phyloP scores from a whole-genome alignment of 2,888 invertebrate genomes.

The Hirtodrosophila histrioides region DNA sequence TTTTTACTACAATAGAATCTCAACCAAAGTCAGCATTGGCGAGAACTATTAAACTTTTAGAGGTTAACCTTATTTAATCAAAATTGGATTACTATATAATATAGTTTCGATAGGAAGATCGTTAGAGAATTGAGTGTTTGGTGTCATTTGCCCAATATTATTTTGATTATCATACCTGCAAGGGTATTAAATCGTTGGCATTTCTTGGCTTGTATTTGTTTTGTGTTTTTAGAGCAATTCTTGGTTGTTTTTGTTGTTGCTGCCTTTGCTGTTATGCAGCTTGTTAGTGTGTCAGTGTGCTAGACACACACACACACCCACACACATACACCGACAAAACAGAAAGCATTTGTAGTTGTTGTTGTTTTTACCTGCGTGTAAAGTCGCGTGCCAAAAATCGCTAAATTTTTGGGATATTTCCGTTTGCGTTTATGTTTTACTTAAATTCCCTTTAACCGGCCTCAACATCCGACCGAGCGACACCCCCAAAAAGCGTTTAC shows the following conservation, averaged over 20 bases:
- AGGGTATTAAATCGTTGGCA: no score
- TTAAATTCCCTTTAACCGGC: constrained; percentile 76
- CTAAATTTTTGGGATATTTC: constrained; percentile 65
- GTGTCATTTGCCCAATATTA: no score
- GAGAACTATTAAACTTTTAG: no score
- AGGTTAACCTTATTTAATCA: no score
- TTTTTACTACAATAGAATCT: no score
- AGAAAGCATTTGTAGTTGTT: constrained; percentile 25
- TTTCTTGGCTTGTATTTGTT: constrained; percentile 18
- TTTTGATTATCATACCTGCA: no score
- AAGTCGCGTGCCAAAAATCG: constrained; percentile 63
- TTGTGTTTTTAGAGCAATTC: constrained; percentile 50
- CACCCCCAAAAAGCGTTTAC: constrained; percentile 38
- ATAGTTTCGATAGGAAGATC: no score
- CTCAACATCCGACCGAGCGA: constrained; percentile 67
- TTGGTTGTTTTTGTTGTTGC: constrained; percentile 33
- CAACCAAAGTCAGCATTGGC: no score
- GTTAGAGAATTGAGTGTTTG: no score
- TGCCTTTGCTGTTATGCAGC: constrained; percentile 32
- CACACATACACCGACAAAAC: constrained; percentile 1
- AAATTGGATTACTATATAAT: no score
- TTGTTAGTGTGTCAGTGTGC: constrained; percentile 60
- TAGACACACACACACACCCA: constrained; percentile 25
- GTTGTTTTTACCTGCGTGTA: constrained; percentile 47
- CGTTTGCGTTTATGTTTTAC: constrained; percentile 79